Conservation (phyloP, 2,797 vertebrate genomes). For the Brachymystax lenok region DNA sequence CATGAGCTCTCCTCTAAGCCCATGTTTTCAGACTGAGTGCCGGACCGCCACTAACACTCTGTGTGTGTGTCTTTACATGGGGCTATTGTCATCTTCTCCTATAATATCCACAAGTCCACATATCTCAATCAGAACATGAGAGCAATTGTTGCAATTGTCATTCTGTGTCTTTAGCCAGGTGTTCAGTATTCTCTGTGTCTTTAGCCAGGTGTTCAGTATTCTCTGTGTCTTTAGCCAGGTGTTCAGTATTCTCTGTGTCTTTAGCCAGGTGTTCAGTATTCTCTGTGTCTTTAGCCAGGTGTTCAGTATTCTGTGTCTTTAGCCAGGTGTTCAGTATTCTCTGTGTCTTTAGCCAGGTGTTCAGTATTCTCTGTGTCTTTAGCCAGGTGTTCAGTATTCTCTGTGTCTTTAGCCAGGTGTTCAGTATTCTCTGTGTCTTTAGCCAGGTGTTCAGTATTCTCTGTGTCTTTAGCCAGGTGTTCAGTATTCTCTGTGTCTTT, state of each 20-base stretch:
- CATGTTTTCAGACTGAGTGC: constrained; percentile 40
- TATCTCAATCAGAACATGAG: constrained; percentile 3
- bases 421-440: background rate
- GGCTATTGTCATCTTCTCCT: constrained; percentile 52
- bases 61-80: constrained; percentile 12
- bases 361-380: too few relatives aligned
- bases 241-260: too few relatives aligned
- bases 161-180: background rate
- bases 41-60: constrained; percentile 32
- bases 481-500: background rate
- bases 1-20: constrained; percentile 56
- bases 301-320: background rate
- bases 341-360: background rate
- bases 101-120: constrained; percentile 38
- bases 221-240: too few relatives aligned
- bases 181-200: too few relatives aligned
- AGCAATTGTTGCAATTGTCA: background rate
- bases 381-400: too few relatives aligned
- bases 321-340: too few relatives aligned
- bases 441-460: too few relatives aligned
- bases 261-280: too few relatives aligned
- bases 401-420: too few relatives aligned
- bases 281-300: too few relatives aligned
- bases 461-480: too few relatives aligned
- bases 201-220: too few relatives aligned